Evolutionary conservation across 2,888 invertebrate species (phyloP), one percentile per base, ranked within the genome.

Genomic region (Hypomecis atomaria): DNA sequence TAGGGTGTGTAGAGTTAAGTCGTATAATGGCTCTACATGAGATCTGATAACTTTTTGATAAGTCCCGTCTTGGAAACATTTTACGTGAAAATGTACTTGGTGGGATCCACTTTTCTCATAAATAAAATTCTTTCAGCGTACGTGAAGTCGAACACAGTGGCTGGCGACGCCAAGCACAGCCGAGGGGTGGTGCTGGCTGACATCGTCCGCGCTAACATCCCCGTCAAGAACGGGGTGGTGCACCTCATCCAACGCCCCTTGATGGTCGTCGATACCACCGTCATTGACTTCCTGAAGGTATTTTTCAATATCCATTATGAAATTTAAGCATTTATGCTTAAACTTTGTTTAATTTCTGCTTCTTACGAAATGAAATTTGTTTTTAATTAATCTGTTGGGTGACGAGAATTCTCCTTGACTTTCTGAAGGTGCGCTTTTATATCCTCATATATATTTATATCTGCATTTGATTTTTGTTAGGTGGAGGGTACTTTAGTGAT

Each of bases 211-310:
- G 96, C 96, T 40, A 98, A 98, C 86, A 98, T 98, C 72, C 98
- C 98, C 0, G 97, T 98, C 37, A 95, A 95, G 80, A 98, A 98
- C 79, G 98, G 98, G 40, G 98, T 98, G 0, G 96, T 98, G 5
- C 98, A 99, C 89, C 94, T 99, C 69, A 98, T 98, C 73, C 96
- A 97, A 78, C 95, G 97, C 71, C 98, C 98, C 0, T 93, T 98
- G 11, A 97, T 98, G 96, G 96, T 98, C 64, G 97, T 98, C 57
- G 98, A 98, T 79, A 96, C 96, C n/a, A 96, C 96, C 4, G 96
- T 98, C 69, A 95, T 95, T 72, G 96, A 98, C 84, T 97, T 98
- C 80, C 93, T 98, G 64, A 95, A 96, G 96, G 98, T 98, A 76
- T 79, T 80, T 64, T 60, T 43, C 6, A 9, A 6, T 3, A 38